These are phyloP conservation scores for Erebia epiphron DNA, from an alignment of 2,888 invertebrate genomes.

Conservation along the genomic window DNA sequence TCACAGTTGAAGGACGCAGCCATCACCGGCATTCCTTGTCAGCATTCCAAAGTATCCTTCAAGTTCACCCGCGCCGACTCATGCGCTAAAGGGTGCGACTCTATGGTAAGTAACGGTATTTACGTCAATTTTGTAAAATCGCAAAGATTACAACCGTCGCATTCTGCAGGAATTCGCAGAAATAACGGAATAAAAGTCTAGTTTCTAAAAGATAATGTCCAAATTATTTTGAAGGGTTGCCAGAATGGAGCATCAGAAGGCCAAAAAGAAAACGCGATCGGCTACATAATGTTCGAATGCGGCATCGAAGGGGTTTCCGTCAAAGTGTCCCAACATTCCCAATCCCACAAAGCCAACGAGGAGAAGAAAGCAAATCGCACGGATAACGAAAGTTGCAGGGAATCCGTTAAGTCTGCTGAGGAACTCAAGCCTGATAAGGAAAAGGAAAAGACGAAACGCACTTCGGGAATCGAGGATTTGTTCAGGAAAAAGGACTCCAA, in stretches of 20 bases:
- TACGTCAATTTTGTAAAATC: no score
- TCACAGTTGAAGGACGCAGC: slow-evolving; percentile 91
- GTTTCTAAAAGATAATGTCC: neutral
- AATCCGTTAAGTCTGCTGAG: slow-evolving; percentile 76
- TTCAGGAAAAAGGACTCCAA: slow-evolving; percentile 81
- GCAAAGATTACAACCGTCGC: no score
- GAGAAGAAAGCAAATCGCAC: slow-evolving; percentile 71
- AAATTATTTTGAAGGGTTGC: slow-evolving; percentile 51
- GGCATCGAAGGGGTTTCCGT: slow-evolving; percentile 95
- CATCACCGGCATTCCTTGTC: slow-evolving; percentile 97
- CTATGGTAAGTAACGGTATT: slow-evolving; percentile 64
- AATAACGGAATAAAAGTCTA: neutral
- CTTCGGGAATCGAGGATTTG: slow-evolving; percentile 75
- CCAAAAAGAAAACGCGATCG: slow-evolving; percentile 86
- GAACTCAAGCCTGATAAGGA: slow-evolving; percentile 71
- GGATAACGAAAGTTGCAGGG: slow-evolving; percentile 72
- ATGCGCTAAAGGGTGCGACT: slow-evolving; percentile 75
- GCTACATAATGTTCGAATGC: slow-evolving; percentile 98
- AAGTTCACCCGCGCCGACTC: slow-evolving; percentile 88
- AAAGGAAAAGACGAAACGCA: slow-evolving; percentile 58
- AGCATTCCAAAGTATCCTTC: slow-evolving; percentile 95
- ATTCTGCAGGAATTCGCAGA: neutral
- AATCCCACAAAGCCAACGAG: slow-evolving; percentile 88
- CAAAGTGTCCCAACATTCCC: slow-evolving; percentile 88
- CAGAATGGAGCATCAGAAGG: slow-evolving; percentile 72